Evolutionary conservation across 2,888 invertebrate genomes (phyloP).

Genomic region (Caenorhabditis uteleia): DNA sequence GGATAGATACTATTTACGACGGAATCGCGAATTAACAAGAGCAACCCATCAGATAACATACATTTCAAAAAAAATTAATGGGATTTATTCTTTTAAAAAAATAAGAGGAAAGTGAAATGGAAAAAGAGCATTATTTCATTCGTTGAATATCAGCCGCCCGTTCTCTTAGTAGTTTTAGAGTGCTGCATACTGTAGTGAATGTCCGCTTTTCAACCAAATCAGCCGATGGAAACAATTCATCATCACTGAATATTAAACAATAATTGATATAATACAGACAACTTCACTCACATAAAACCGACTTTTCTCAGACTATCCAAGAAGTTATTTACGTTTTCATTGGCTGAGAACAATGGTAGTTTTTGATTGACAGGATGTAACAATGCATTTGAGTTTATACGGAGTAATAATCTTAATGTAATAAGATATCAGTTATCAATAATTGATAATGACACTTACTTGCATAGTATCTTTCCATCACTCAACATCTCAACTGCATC

Average conservation of each 20-base stretch:
- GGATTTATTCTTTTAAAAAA: too few relatives aligned
- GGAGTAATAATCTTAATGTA: conserved; percentile 3
- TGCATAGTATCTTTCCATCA: conserved; percentile 53
- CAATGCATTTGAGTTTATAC: conserved; percentile 35
- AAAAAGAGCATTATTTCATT: not conserved
- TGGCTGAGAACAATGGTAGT: conserved; percentile 48
- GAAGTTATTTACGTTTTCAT: conserved; percentile 52
- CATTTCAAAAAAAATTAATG: too few relatives aligned
- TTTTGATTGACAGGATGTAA: conserved; percentile 43
- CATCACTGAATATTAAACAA: conserved; percentile 18
- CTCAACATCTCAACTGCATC: conserved; percentile 35
- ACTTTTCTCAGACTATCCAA: conserved; percentile 24
- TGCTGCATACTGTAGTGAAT: conserved; percentile 5
- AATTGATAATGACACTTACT: conserved; percentile 22
- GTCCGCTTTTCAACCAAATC: conserved; percentile 28
- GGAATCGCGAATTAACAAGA: too few relatives aligned
- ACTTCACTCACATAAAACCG: conserved; percentile 10
- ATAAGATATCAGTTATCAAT: not conserved
- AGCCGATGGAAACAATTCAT: conserved; percentile 24
- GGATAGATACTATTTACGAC: too few relatives aligned
- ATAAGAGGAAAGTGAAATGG: too few relatives aligned
- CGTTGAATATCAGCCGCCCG: not conserved
- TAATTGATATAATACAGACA: not conserved
- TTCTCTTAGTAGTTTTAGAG: conserved; percentile 6
- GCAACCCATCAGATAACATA: too few relatives aligned